Evolutionary conservation across 2,888 invertebrate genomes (phyloP).

Genomic region (Stenoptilia bipunctidactyla): DNA sequence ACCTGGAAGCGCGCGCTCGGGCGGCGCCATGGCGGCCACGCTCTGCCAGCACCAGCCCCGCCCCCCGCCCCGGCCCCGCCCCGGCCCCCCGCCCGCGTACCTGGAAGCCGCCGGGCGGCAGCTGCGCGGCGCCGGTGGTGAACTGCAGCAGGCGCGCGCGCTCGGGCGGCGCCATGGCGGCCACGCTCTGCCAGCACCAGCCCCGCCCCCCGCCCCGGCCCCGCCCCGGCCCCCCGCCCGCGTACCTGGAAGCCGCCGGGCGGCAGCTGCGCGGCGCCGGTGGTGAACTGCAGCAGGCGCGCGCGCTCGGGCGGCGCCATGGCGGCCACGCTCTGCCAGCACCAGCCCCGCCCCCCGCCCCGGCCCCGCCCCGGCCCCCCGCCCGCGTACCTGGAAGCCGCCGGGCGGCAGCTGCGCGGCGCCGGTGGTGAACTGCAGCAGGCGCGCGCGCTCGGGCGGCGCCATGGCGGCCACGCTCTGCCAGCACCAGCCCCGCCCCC

Average conservation of each 20-base stretch:
- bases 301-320: conserved; percentile 95
- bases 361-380: conserved; percentile 80
- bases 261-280: conserved; percentile 91
- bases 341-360: conserved; percentile 86
- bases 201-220: conserved; percentile 82
- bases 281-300: conserved; percentile 90
- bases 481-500: conserved; percentile 86
- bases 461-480: conserved; percentile 89
- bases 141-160: conserved; percentile 94
- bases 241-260: conserved; percentile 81
- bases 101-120: conserved; percentile 86
- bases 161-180: conserved; percentile 89
- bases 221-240: conserved; percentile 76
- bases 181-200: conserved; percentile 87
- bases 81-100: conserved; percentile 69
- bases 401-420: conserved; percentile 88
- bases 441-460: conserved; percentile 91
- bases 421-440: conserved; percentile 94
- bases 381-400: conserved; percentile 75
- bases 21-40: conserved; percentile 88
- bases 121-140: conserved; percentile 92
- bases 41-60: conserved; percentile 86
- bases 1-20: conserved; percentile 92
- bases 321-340: conserved; percentile 85
- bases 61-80: conserved; percentile 82